Evolutionary conservation across 2,888 invertebrate species (phyloP).

Genomic region (Melieria crassipennis): DNA sequence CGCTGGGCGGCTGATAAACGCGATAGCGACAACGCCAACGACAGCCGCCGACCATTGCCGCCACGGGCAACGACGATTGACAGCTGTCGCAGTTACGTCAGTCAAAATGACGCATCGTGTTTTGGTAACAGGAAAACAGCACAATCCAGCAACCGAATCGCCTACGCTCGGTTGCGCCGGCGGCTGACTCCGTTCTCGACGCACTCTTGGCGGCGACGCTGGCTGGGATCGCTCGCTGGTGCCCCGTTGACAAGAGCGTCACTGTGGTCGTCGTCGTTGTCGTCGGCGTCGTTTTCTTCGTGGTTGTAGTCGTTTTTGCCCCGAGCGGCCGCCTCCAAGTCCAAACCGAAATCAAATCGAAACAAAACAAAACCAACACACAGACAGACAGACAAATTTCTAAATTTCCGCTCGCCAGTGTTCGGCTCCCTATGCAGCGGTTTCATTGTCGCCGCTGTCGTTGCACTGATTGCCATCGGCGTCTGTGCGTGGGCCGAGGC

Average conservation of each 20-base stretch:
- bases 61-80: constrained; percentile 56
- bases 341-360: constrained; percentile 4
- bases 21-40: constrained; percentile 8
- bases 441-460: constrained; percentile 9
- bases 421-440: too few relatives aligned
- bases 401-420: background rate
- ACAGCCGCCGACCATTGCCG: background rate
- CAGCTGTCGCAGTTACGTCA: constrained; percentile 67
- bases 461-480: background rate
- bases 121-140: constrained; percentile 66
- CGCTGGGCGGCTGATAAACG: background rate
- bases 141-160: constrained; percentile 48
- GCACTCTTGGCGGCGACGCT: constrained; percentile 1
- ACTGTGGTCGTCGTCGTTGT: constrained; percentile 5
- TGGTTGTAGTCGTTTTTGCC: background rate
- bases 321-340: constrained; percentile 2
- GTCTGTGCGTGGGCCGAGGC: constrained; percentile 6
- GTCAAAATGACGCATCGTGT: constrained; percentile 68
- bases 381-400: constrained; percentile 1
- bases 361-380: background rate
- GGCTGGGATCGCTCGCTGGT: background rate
- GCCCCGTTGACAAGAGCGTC: constrained; percentile 4
- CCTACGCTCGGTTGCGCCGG: constrained; percentile 13
- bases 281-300: background rate
- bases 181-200: constrained; percentile 4